Evolutionary conservation across 2,888 invertebrate genomes (phyloP).

Genomic region (Brachyptera risi): DNA sequence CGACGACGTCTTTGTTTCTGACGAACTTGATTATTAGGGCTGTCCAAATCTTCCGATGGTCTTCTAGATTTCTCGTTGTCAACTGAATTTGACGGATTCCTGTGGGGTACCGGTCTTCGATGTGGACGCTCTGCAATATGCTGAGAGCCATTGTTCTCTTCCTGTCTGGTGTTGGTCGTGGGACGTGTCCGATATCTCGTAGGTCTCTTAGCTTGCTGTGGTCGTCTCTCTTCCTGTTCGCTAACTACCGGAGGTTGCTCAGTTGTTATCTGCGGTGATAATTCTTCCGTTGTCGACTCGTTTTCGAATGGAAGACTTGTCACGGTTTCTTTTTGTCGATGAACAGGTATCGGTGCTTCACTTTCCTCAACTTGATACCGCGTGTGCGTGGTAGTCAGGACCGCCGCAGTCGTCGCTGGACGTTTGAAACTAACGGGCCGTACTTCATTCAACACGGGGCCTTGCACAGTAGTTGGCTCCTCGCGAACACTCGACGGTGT

Average conservation of each 20-base stretch:
- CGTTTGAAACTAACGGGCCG: background rate
- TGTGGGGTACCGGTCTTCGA: too few relatives aligned
- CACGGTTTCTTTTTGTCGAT: too few relatives aligned
- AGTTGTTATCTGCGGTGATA: background rate
- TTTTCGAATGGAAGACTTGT: background rate
- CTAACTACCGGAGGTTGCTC: background rate
- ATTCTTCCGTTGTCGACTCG: background rate
- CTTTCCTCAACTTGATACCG: background rate
- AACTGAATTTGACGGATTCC: background rate
- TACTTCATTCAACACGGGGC: background rate
- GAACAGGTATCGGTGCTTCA: too few relatives aligned
- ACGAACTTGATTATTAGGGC: conserved; percentile 5
- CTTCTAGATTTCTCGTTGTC: background rate
- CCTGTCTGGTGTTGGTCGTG: background rate
- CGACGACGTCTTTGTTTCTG: conserved; percentile 13
- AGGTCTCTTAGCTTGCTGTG: background rate
- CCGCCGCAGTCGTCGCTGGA: background rate
- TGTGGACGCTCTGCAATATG: too few relatives aligned
- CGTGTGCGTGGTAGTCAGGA: background rate
- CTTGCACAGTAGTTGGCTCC: background rate
- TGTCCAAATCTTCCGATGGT: background rate
- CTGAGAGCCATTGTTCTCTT: background rate
- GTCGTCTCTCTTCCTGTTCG: background rate
- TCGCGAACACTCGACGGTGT: background rate
- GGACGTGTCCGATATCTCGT: background rate